Evolutionary conservation across 2,888 invertebrate species (phyloP), one percentile per base, ranked within the genome.

Genomic region (Campoplex nolae): DNA sequence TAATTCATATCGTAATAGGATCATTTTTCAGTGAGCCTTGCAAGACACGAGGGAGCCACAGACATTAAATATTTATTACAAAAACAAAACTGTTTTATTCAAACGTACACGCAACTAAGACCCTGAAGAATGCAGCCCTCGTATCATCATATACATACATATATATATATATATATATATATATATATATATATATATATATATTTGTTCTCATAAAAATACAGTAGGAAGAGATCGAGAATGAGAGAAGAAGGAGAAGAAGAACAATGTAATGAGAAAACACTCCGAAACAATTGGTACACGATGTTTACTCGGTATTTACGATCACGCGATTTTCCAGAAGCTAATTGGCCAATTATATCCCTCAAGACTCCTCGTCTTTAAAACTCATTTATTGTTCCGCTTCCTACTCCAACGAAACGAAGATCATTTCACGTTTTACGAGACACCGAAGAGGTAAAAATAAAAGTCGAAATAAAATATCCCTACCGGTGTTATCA

Each of bases 1-100:
- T 81, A 84, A 78, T 74, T 81, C 70, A 87, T 73, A 87, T 87
- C 84, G n/a, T 84, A 87, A 84, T 87, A 65, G 83, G 62, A 84
- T 81, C 73, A 87, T 84, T 87, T 87, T 84, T 87, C 81, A 81
- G 70, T 70, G 74, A 51, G 32, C 56, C 23, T 23, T 23, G 23
- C 51, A n/a, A 67, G 77, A 74, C 81, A 65, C 74, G 74, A 81
- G 48, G 56, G 16, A 13, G 68, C 58, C 58, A 23, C 45, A 51
- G 28, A 75, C 28, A 16, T 11, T 28, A 38, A 62, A 62, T 76
- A 48, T 70, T 35, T 32, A 76, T 67, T 78, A 45, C 67, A 38
- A 28, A 9, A 23, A 74, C 73, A 68, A 83, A 48, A 58, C 45
- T 38, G 35, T 4, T 58, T 35, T 42, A 58, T 74, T 58, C 16